phyloP scores from a whole-genome alignment of 2,113 vertebrate species.

The Bostrychus sinensis region DNA sequence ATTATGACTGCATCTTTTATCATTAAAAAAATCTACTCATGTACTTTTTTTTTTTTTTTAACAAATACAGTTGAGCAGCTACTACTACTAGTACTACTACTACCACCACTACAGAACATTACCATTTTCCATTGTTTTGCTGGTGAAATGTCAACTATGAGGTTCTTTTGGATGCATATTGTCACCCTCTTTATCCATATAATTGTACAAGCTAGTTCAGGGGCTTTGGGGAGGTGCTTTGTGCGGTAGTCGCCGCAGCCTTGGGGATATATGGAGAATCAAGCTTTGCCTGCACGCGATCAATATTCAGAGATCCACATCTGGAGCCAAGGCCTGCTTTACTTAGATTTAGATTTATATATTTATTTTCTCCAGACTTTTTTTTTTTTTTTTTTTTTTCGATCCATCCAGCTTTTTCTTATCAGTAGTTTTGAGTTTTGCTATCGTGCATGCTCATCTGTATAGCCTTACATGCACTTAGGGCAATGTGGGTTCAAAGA shows the following conservation, averaged over 20 bases:
- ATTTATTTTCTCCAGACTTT: constrained; percentile 50
- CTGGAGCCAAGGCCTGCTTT: constrained; percentile 85
- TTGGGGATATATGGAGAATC: constrained; percentile 82
- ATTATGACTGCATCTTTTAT: too few relatives aligned
- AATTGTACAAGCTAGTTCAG: constrained; percentile 82
- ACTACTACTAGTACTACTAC: too few relatives aligned
- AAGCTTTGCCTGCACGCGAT: constrained; percentile 82
- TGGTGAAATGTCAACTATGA: too few relatives aligned
- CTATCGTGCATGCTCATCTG: constrained; percentile 48
- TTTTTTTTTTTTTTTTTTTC: constrained; percentile 39
- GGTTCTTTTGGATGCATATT: constrained; percentile 75
- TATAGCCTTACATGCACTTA: constrained; percentile 41
- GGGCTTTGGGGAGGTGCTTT: constrained; percentile 78
- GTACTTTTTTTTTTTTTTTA: too few relatives aligned
- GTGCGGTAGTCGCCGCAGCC: constrained; percentile 81
- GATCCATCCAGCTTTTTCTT: constrained; percentile 49
- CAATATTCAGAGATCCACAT: constrained; percentile 97
- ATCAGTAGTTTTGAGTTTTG: constrained; percentile 42
- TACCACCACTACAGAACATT: too few relatives aligned
- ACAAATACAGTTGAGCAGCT: too few relatives aligned
- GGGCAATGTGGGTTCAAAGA: constrained; percentile 38
- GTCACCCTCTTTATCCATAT: constrained; percentile 83
- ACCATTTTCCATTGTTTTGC: too few relatives aligned
- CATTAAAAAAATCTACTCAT: too few relatives aligned
- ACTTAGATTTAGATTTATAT: constrained; percentile 71